These are phyloP conservation scores for Ardeotis arabs DNA, from an alignment of 2,113 vertebrate species.

Conservation along the genomic window DNA sequence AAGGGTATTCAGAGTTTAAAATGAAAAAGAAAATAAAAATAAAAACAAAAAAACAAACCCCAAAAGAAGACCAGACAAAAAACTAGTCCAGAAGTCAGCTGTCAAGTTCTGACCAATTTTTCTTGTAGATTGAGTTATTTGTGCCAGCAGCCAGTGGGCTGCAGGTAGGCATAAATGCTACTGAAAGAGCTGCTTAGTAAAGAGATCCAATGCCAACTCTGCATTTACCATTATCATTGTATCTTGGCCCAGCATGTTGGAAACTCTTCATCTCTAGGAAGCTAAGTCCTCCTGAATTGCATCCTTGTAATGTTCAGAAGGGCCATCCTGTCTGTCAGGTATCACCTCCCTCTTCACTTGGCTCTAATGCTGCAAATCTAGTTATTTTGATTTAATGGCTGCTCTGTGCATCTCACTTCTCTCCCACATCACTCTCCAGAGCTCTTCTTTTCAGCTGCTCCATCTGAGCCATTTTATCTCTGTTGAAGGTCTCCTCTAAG, in stretches of 20 bases:
- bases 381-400: not conserved
- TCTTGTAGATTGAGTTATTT: not conserved
- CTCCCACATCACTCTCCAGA: not conserved
- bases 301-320: not conserved
- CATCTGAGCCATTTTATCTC: not conserved
- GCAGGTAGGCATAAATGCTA: not conserved
- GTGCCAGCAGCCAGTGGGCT: not conserved
- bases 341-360: not conserved
- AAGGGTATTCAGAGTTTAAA: not conserved
- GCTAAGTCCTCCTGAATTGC: not conserved
- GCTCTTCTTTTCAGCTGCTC: not conserved
- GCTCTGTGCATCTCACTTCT: not conserved
- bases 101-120: not conserved
- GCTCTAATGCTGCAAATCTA: not conserved
- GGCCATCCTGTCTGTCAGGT: not conserved
- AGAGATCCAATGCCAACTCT: not conserved
- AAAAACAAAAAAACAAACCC: too few species aligned
- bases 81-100: not conserved
- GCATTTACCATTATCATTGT: not conserved
- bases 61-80: accelerated
- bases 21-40: too few species aligned
- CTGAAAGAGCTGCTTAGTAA: not conserved
- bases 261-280: not conserved
- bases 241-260: not conserved
- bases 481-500: not conserved